Conservation (phyloP, 1,140 invertebrate species). For the Hyles euphorbiae region DNA sequence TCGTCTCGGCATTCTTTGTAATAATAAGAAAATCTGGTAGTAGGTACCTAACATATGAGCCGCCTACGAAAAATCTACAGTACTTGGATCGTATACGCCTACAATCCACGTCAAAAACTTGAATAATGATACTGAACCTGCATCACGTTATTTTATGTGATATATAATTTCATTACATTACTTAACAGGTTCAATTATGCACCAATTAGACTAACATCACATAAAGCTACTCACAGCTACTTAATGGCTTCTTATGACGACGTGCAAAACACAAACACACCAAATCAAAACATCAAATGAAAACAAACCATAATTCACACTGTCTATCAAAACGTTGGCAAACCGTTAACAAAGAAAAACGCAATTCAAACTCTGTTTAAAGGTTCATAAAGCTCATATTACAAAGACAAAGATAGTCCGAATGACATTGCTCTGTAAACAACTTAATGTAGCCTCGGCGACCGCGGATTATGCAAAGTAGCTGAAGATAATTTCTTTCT, state of each 20-base stretch:
- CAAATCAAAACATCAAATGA: slow-evolving; percentile 14
- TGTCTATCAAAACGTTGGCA: slow-evolving; percentile 17
- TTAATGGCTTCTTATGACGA: slow-evolving; percentile 1
- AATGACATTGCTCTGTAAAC: slow-evolving; percentile 8
- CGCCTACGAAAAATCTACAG: no score
- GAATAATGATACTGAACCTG: no score
- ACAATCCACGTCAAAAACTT: no score
- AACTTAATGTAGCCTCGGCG: slow-evolving; percentile 47
- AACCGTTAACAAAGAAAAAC: slow-evolving; percentile 15
- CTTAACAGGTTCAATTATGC: no score
- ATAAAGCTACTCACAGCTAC: no score
- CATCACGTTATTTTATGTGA: no score
- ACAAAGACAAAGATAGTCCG: slow-evolving; percentile 7
- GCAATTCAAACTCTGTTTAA: neutral
- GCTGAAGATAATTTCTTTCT: slow-evolving; percentile 32
- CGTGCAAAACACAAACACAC: slow-evolving; percentile 11
- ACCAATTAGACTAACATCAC: no score
- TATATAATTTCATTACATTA: no score
- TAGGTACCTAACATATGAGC: no score
- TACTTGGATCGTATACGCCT: no score
- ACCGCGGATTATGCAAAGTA: slow-evolving; percentile 56
- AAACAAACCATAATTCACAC: slow-evolving; percentile 18
- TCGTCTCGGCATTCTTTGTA: no score
- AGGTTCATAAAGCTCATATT: slow-evolving; percentile 9
- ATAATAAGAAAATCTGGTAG: no score